Evolutionary conservation across 2,888 invertebrate genomes (phyloP).

Genomic region (Rhagonycha fulva): DNA sequence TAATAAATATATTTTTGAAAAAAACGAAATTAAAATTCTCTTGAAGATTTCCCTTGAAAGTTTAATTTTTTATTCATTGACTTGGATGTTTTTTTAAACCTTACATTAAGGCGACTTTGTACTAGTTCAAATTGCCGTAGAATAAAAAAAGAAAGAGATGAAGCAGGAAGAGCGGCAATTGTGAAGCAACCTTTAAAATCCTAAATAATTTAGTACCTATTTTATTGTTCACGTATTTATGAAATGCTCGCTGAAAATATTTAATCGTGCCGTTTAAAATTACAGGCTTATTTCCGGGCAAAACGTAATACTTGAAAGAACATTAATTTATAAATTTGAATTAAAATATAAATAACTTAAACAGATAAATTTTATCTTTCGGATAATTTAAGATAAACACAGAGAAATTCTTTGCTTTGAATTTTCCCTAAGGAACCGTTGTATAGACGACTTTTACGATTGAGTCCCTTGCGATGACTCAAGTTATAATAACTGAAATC

Average conservation of each 20-base stretch:
- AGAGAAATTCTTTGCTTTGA: constrained; percentile 10
- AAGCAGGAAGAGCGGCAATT: neutral
- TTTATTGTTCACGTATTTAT: neutral
- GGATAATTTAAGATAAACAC: neutral
- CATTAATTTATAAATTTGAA: neutral
- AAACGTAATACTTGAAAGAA: neutral
- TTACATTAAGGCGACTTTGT: too few species aligned
- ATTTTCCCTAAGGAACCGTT: constrained; percentile 23
- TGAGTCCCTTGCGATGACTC: constrained; percentile 5
- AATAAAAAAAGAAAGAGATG: too few species aligned
- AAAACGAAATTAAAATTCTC: too few species aligned
- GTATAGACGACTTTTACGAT: constrained; percentile 24
- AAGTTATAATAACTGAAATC: constrained; percentile 1
- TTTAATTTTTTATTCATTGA: too few species aligned
- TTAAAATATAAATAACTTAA: neutral
- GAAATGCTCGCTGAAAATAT: neutral
- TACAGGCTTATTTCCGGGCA: neutral
- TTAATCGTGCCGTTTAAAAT: neutral
- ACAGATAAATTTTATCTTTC: neutral
- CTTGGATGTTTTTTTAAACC: too few species aligned
- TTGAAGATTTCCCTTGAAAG: too few species aligned
- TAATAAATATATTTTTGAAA: too few species aligned
- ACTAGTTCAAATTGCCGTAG: too few species aligned
- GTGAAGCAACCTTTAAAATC: neutral
- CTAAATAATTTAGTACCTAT: neutral